Conservation (phyloP, 2,888 invertebrate species). For the Autographa gamma region DNA sequence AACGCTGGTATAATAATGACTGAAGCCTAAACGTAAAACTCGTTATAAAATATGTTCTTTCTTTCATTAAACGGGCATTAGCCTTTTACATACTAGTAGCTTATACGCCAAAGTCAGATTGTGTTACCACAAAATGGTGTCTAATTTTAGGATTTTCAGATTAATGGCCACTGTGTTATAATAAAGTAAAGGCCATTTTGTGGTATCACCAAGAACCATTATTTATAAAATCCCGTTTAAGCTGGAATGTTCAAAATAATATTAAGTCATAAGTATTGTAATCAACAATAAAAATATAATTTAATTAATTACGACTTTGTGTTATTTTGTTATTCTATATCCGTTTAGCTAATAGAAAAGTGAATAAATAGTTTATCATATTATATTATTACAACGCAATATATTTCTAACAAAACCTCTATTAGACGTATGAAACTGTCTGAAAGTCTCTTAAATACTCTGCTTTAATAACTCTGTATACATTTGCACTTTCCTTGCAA, state of each 20-base stretch:
- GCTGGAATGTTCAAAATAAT: conserved; percentile 8
- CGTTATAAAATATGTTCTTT: conserved; percentile 7
- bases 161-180: background rate
- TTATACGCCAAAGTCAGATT: conserved; percentile 20
- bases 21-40: conserved; percentile 18
- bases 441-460: conserved; percentile 56
- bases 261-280: conserved; percentile 6
- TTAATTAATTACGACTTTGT: background rate
- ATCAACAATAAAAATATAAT: conserved; percentile 8
- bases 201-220: background rate
- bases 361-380: too few species aligned
- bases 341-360: background rate
- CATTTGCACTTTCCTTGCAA: conserved; percentile 74
- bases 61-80: conserved; percentile 6
- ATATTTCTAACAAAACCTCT: background rate
- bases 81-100: background rate
- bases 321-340: background rate
- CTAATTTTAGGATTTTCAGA: background rate
- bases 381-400: too few species aligned
- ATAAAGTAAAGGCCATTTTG: background rate
- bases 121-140: background rate
- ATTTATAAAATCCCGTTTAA: conserved; percentile 12
- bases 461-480: conserved; percentile 77
- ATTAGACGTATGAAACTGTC: background rate
- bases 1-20: conserved; percentile 17